Conservation (phyloP, 2,113 vertebrate species). For the Misgurnus anguillicaudatus region DNA sequence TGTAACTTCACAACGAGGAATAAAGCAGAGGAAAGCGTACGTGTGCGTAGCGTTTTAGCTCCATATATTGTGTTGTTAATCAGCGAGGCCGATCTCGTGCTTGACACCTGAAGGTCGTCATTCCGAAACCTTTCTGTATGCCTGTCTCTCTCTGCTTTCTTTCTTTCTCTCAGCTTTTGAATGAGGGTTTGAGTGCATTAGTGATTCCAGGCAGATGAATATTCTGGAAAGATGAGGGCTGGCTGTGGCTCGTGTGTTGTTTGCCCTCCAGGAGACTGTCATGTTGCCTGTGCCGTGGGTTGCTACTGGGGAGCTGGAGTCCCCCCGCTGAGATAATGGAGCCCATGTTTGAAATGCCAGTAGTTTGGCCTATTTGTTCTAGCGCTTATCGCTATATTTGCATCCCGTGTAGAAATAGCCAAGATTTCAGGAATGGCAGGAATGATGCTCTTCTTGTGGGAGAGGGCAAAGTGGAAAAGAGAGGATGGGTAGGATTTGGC, state of each 20-base stretch:
- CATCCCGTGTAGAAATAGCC: constrained; percentile 53
- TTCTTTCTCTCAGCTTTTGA: constrained; percentile 8
- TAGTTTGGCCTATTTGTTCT: constrained; percentile 71
- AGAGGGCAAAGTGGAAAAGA: constrained; percentile 20
- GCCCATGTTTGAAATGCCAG: constrained; percentile 58
- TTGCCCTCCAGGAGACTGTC: constrained; percentile 66
- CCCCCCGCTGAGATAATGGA: constrained; percentile 70
- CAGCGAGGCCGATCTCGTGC: constrained; percentile 77
- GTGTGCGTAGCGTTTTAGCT: constrained; percentile 6
- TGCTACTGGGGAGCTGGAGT: constrained; percentile 75
- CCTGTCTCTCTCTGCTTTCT: background rate
- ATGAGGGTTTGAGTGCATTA: constrained; percentile 35
- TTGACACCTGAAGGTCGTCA: constrained; percentile 63
- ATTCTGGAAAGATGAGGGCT: constrained; percentile 63
- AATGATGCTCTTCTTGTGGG: constrained; percentile 42
- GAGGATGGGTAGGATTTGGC: background rate
- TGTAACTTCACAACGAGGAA: constrained; percentile 17
- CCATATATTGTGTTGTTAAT: constrained; percentile 75
- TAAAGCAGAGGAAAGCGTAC: constrained; percentile 19
- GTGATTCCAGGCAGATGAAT: constrained; percentile 52
- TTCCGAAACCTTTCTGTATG: constrained; percentile 22
- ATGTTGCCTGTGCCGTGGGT: constrained; percentile 70
- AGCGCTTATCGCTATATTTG: constrained; percentile 77
- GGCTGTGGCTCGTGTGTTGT: constrained; percentile 47
- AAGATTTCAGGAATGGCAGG: constrained; percentile 51